A percentile compares a stretch with the other conserved stretches of the same genome.
Conservation (phyloP, 2,797 vertebrate species). For the Buceros bicornis region DNA sequence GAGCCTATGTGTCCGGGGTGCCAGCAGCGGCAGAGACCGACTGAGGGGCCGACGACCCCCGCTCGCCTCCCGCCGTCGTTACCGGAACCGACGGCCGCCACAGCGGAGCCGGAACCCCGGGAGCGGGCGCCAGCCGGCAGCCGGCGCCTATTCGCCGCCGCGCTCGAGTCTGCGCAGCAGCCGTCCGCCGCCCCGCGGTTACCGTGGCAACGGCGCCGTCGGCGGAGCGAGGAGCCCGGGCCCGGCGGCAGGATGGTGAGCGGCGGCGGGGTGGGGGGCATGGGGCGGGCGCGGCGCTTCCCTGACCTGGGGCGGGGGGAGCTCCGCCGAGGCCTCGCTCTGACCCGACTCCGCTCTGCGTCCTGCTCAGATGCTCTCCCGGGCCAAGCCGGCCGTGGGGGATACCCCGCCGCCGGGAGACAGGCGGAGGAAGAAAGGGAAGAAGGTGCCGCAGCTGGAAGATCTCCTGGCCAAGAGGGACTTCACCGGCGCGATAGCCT, state of each 20-base stretch:
- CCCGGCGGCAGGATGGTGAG: constrained; percentile 55
- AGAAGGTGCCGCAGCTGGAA: constrained; percentile 87
- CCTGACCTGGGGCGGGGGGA: no score
- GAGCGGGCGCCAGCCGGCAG: neutral
- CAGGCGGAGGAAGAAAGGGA: constrained; percentile 88
- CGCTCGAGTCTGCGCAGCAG: neutral
- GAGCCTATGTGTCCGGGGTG: no score
- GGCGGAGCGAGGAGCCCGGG: neutral
- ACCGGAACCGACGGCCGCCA: no score
- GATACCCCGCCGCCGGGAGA: constrained; percentile 81
- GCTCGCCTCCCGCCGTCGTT: neutral
- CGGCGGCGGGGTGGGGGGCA: no score
- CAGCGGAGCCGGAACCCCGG: neutral
- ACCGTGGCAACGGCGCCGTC: constrained; percentile 20
- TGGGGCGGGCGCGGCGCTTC: neutral
- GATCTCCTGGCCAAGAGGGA: constrained; percentile 91
- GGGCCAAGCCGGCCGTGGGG: constrained; percentile 91
- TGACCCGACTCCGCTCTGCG: neutral
- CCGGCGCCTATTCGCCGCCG: neutral
- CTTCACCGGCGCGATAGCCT: constrained; percentile 92
- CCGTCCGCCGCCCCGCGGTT: constrained; percentile 10
- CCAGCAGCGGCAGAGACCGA: neutral
- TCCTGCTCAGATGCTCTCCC: constrained; percentile 82
- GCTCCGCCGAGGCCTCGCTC: neutral
- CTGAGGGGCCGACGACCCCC: accelerated